phyloP scores from a whole-genome alignment of 1,140 invertebrate genomes.

The Musca vetustissima region DNA sequence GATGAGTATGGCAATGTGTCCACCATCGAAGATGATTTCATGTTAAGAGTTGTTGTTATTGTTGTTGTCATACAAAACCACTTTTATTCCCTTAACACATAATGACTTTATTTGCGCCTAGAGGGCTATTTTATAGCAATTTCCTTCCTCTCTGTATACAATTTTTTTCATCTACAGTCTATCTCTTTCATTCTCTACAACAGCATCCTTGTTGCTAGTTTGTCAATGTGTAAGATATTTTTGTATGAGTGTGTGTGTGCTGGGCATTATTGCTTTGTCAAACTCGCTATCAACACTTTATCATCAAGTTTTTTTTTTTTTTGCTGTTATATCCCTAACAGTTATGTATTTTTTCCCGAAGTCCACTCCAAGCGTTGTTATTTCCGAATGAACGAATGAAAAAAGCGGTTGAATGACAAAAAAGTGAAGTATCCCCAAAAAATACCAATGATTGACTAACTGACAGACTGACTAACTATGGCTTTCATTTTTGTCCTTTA shows the following conservation, averaged over 20 bases:
- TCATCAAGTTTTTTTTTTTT: neutral
- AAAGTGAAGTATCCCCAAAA: neutral
- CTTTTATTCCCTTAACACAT: constrained; percentile 18
- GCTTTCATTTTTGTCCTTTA: neutral
- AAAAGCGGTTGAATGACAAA: no score
- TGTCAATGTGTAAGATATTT: neutral
- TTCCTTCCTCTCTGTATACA: neutral
- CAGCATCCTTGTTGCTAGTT: neutral
- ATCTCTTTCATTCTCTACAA: neutral
- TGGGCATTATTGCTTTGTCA: neutral
- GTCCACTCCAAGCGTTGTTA: no score
- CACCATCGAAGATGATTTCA: no score
- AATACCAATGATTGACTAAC: constrained; percentile 19
- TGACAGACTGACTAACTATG: neutral
- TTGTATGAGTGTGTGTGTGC: no score
- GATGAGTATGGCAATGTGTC: no score
- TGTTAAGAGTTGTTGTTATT: neutral
- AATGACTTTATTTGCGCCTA: constrained; percentile 22
- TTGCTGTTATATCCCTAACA: neutral
- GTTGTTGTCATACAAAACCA: constrained; percentile 14
- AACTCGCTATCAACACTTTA: constrained; percentile 13
- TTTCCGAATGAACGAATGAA: no score
- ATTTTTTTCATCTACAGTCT: neutral
- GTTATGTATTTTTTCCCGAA: no score
- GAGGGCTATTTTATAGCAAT: constrained; percentile 21